Percentiles rank a stretch among this genome's conserved stretches.
phyloP scores from a whole-genome alignment of 2,888 invertebrate species.

The Gymnosoma rotundatum region DNA sequence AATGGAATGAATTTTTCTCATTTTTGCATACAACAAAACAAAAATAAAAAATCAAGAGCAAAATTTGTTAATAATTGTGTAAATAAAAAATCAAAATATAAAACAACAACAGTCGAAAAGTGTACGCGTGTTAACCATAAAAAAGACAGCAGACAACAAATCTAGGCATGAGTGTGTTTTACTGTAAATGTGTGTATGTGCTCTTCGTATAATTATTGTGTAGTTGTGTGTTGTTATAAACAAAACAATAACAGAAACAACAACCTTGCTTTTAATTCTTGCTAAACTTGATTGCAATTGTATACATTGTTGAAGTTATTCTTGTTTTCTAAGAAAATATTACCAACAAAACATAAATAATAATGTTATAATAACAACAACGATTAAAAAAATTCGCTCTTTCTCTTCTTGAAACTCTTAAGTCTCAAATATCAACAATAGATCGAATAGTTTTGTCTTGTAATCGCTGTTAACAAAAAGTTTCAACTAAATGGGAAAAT shows the following conservation, averaged over 20 bases:
- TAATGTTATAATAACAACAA: conserved; percentile 6
- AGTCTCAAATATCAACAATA: not conserved
- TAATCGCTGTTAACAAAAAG: not conserved
- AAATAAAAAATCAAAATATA: conserved; percentile 33
- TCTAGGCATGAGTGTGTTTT: conserved; percentile 11
- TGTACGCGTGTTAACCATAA: conserved; percentile 67
- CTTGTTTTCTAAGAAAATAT: conserved; percentile 18
- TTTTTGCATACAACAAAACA: not conserved
- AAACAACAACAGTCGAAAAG: not conserved
- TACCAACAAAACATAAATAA: conserved; percentile 25
- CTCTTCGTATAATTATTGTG: conserved; percentile 2
- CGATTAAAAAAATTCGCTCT: not conserved
- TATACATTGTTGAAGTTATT: conserved; percentile 4
- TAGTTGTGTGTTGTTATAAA: conserved; percentile 20
- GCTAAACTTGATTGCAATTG: conserved; percentile 41
- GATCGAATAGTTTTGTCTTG: not conserved
- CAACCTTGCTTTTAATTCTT: conserved; percentile 43
- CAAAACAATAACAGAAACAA: conserved; percentile 34
- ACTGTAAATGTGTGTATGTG: not conserved
- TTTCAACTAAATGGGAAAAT: conserved; percentile 29
- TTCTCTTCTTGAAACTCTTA: not conserved
- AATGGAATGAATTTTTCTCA: not conserved
- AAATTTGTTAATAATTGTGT: not conserved
- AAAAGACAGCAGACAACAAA: conserved; percentile 35
- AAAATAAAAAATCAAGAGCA: conserved; percentile 17